Evolutionary conservation across 1,140 invertebrate species (phyloP), one percentile per base, ranked within the genome.

Genomic region (Brachionus manjavacas): DNA sequence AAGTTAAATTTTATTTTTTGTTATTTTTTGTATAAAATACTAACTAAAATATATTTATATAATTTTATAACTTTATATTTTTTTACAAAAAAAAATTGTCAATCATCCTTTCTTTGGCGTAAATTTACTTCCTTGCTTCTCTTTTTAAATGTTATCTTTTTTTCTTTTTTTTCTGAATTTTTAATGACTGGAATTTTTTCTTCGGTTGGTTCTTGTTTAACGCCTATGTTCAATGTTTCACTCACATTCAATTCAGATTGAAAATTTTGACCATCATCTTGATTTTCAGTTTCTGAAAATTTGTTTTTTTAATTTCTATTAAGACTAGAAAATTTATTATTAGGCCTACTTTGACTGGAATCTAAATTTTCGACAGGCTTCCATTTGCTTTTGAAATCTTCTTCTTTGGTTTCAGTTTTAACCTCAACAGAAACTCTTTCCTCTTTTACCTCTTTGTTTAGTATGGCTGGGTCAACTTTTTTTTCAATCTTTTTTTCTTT

Each of bases 91-190:
- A 70, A 31, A 12, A 9, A n/a, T 12, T 12, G n/a, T 76, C 20
- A 76, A 25, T 76, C 72, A 23, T 46, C 31, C 11, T 16, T 28
- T 76, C 72, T 23, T 49, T 52, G n/a, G n/a, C 72, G 9, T 28
- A 76, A 52, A n/a, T 31, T 76, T 23, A 76, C 72, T 25, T 76
- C 72, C 49, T 76, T 76, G 3, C 14, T 76, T 11, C 72, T 31
- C 52, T 76, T 76, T 49, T 76, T 76, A 49, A 76, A 76, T 16
- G 11, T 76, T 12, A 76, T 23, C 12, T 28, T 23, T n/a, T 76
- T 76, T 25, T 76, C 72, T 76, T 49, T 76, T 76, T 76, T 76
- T 20, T 7, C 20, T 12, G 41, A 52, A 76, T 49, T 76, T 76
- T 76, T 46, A 9, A 76, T 28, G 3, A 14, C 14, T 28, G 43